These are phyloP conservation scores for Diachrysia chrysitis DNA, from an alignment of 2,888 invertebrate genomes.

Conservation along the genomic window DNA sequence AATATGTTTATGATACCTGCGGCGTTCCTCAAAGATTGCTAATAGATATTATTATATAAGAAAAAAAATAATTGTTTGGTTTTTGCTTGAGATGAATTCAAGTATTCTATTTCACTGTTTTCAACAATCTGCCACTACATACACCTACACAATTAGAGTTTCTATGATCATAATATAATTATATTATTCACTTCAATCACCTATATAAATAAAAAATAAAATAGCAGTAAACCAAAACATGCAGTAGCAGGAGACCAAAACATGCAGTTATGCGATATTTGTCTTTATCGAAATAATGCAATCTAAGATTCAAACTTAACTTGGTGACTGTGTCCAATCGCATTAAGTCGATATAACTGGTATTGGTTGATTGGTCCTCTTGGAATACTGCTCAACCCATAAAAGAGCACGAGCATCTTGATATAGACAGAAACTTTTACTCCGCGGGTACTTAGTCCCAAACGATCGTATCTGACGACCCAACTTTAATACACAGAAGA, in stretches of 20 bases:
- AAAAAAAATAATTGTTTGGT: background rate
- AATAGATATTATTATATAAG: background rate
- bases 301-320: background rate
- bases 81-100: too few species aligned
- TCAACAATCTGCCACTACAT: too few species aligned
- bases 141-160: too few species aligned
- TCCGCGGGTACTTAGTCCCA: slow-evolving; percentile 43
- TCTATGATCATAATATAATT: too few species aligned
- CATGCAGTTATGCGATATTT: too few species aligned
- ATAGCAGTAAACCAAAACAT: too few species aligned
- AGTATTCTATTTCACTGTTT: too few species aligned
- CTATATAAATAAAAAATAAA: too few species aligned
- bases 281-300: background rate
- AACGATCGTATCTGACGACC: slow-evolving; percentile 56
- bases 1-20: too few species aligned
- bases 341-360: slow-evolving; percentile 20
- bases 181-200: too few species aligned
- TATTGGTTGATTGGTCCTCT: slow-evolving; percentile 41
- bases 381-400: slow-evolving; percentile 27
- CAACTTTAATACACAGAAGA: slow-evolving; percentile 58
- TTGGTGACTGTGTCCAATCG: background rate
- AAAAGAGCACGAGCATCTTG: slow-evolving; percentile 45
- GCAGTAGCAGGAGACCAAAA: too few species aligned
- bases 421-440: slow-evolving; percentile 49
- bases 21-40: too few species aligned